Evolutionary conservation across 2,888 invertebrate genomes (phyloP), one percentile per base, ranked within the genome.

Genomic region (Metacarcinus magister): DNA sequence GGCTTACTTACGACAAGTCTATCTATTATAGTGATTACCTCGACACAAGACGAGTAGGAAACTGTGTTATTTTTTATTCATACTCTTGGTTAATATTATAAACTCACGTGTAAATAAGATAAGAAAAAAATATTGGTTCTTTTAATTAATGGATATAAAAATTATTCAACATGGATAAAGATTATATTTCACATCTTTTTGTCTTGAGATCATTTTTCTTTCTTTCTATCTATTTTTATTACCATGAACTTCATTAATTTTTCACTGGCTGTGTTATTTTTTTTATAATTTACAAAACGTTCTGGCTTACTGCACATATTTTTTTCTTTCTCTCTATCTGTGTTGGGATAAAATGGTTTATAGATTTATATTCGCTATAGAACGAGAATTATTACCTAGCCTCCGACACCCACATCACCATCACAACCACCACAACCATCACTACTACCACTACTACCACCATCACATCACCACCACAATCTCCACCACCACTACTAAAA

Each of bases 361-460:
- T 82, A 82, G 13, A 82, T 82, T 82, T 82, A 32, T 32, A 82
- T 82, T 82, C 10, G 28, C 82, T 82, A 8, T 82, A 82, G 23
- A 82, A 82, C 13, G 82, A 82, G 32, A 82, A 82, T 82, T 82
- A 82, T 82, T 7, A 82, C 82, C 82, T 32, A 32, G 32, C 82
- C 1, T 82, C 13, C 32, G 82, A 82, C 32, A 8, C 13, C 82
- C 82, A 82, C 23, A 82, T 8, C 82, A 82, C 28, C 60, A 67
- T 23, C 60, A 67, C 60, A 13, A 67, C 67, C 67, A 67, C 67
- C 67, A 91, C 91, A 44, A 91, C 91, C 91, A 91, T 23, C 44
- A 91, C 44, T 23, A 28, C 46, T 46, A 44, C 46, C 46, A 91
- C 7, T 19, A 44, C 16, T n/a, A n/a, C 87, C 87, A 87, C 54